A percentile compares a stretch with the other conserved stretches of the same genome.
These are phyloP conservation scores for Cryptocephalus moraei DNA, from an alignment of 2,888 invertebrate species.

Conservation along the genomic window DNA sequence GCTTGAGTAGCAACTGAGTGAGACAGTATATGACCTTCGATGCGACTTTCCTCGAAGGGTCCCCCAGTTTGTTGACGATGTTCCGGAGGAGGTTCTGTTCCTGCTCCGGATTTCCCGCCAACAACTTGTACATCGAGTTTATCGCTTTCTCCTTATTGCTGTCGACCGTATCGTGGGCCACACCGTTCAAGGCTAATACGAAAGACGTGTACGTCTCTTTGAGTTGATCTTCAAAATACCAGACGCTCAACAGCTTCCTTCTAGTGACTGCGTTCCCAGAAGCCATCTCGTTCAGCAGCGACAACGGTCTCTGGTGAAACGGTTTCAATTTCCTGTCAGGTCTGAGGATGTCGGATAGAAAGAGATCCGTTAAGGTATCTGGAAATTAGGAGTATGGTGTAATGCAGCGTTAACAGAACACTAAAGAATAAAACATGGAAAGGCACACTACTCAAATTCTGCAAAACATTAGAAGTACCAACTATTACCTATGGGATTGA, in stretches of 20 bases:
- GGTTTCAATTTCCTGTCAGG: conserved; percentile 54
- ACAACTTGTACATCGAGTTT: conserved; percentile 59
- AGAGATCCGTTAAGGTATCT: conserved; percentile 72
- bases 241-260: conserved; percentile 58
- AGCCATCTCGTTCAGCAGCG: conserved; percentile 46
- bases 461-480: too few species aligned
- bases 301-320: conserved; percentile 55
- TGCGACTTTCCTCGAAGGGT: conserved; percentile 80
- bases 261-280: conserved; percentile 55
- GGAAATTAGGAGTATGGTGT: conserved; percentile 22
- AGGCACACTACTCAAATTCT: too few species aligned
- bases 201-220: conserved; percentile 59
- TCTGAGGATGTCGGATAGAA: conserved; percentile 59
- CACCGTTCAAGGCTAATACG: conserved; percentile 58
- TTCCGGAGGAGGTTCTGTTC: conserved; percentile 70
- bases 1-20: conserved; percentile 68
- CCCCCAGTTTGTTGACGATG: conserved; percentile 91
- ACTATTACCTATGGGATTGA: too few species aligned
- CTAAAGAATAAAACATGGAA: too few species aligned
- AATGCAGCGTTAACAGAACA: not conserved
- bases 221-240: conserved; percentile 86
- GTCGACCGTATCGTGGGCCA: conserved; percentile 70
- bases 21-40: conserved; percentile 81
- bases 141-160: conserved; percentile 74
- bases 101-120: conserved; percentile 72